Conservation (phyloP, 2,113 vertebrate genomes). For the Pomatorhinus ruficollis region DNA sequence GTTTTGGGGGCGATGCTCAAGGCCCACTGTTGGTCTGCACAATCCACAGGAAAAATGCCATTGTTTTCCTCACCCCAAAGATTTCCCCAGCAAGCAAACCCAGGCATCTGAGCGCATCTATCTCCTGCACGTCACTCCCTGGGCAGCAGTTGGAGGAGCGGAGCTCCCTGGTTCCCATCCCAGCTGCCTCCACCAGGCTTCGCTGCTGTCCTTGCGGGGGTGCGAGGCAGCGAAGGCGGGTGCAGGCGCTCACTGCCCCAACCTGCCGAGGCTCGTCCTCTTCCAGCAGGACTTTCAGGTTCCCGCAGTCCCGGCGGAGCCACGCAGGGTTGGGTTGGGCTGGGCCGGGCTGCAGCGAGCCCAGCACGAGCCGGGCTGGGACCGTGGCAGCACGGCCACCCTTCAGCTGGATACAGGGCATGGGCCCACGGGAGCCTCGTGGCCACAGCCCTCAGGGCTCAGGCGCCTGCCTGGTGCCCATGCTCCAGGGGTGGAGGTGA, state of each 20-base stretch:
- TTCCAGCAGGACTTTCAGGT: slow-evolving; percentile 60
- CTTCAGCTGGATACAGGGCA: background rate
- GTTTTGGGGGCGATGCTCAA: background rate
- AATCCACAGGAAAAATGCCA: accelerated
- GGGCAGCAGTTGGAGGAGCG: background rate
- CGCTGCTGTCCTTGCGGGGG: background rate
- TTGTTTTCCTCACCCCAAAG: background rate
- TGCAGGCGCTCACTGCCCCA: background rate
- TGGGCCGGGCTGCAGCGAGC: background rate
- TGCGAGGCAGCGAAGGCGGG: background rate
- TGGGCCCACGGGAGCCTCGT: background rate
- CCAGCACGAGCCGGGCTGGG: background rate
- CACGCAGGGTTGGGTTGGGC: background rate
- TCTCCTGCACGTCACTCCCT: accelerated
- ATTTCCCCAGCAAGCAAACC: background rate
- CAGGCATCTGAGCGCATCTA: accelerated
- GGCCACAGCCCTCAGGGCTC: background rate
- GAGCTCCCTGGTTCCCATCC: background rate
- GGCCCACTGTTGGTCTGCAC: accelerated
- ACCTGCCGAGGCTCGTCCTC: slow-evolving; percentile 49
- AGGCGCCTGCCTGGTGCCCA: accelerated
- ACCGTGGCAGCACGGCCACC: background rate
- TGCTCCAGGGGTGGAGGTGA: background rate
- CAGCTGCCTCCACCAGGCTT: background rate
- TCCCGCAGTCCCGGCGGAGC: background rate